Percentiles rank a stretch among this genome's conserved stretches.
These are phyloP conservation scores for Anas bahamensis DNA, from an alignment of 2,797 vertebrate species.

Conservation along the genomic window DNA sequence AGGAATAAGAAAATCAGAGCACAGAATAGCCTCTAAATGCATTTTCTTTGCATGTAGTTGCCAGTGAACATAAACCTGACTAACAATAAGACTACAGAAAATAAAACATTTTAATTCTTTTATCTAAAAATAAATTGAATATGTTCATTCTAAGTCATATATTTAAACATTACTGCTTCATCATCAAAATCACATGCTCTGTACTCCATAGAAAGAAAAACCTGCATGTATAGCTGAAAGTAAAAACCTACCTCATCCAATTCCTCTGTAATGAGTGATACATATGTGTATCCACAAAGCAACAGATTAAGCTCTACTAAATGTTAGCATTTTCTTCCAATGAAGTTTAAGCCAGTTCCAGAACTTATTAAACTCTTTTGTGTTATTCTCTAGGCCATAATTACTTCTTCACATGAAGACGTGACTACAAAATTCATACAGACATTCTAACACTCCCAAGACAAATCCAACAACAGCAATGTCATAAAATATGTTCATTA, in stretches of 20 bases:
- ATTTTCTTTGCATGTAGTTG: not conserved
- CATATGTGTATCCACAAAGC: not conserved
- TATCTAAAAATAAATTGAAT: not conserved
- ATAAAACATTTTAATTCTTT: not conserved
- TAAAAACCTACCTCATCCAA: not conserved
- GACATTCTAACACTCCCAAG: not conserved
- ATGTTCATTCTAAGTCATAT: not conserved
- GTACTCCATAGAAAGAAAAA: not conserved
- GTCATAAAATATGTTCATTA: conserved; percentile 54
- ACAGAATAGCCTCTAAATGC: not conserved
- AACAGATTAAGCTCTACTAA: not conserved
- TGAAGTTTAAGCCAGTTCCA: not conserved
- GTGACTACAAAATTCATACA: conserved; percentile 43
- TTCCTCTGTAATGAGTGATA: not conserved
- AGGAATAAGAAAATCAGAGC: not conserved
- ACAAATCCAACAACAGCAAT: conserved; percentile 3
- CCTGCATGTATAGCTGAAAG: not conserved
- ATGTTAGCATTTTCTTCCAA: not conserved
- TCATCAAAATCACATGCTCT: not conserved
- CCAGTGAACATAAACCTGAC: not conserved
- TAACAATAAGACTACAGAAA: not conserved
- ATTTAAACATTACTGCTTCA: not conserved
- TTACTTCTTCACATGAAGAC: conserved; percentile 14
- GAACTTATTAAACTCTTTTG: not conserved
- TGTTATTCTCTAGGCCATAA: not conserved